Percentiles rank a stretch among this genome's conserved stretches.
These are phyloP conservation scores for Sylvietta virens DNA, from an alignment of 2,113 vertebrate species.

Conservation along the genomic window DNA sequence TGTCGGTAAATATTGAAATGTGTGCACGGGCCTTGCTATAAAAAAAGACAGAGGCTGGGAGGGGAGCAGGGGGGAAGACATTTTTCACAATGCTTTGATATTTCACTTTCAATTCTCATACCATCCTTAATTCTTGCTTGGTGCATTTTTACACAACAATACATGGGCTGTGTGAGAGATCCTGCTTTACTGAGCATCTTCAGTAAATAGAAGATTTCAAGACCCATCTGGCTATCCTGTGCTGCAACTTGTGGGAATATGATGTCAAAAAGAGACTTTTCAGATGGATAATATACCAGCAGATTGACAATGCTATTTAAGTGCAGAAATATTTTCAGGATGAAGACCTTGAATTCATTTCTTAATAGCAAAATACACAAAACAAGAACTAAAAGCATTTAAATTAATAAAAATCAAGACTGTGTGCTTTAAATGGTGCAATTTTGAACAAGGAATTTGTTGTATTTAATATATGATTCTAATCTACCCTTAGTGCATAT, in stretches of 20 bases:
- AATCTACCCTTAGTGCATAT: background rate
- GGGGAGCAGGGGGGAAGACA: background rate
- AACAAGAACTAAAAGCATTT: background rate
- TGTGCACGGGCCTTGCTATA: background rate
- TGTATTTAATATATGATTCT: background rate
- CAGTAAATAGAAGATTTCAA: constrained; percentile 35
- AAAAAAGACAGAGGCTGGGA: background rate
- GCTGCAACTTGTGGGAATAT: background rate
- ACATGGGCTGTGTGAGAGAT: background rate
- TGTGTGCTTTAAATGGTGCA: background rate
- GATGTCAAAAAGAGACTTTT: constrained; percentile 1
- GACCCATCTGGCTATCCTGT: constrained; percentile 34
- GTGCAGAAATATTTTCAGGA: background rate
- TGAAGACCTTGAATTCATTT: background rate
- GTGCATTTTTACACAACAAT: background rate
- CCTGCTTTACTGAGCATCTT: background rate
- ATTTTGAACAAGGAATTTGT: background rate
- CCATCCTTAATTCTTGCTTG: background rate
- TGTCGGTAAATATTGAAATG: constrained; percentile 45
- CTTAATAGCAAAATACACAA: background rate
- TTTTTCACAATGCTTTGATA: constrained; percentile 30
- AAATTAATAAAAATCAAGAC: background rate
- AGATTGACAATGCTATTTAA: background rate
- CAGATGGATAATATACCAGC: background rate
- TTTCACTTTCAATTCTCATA: constrained; percentile 36